These are phyloP conservation scores for Carcinoscorpius rotundicauda DNA, from an alignment of 1,140 invertebrate genomes.

Conservation along the genomic window DNA sequence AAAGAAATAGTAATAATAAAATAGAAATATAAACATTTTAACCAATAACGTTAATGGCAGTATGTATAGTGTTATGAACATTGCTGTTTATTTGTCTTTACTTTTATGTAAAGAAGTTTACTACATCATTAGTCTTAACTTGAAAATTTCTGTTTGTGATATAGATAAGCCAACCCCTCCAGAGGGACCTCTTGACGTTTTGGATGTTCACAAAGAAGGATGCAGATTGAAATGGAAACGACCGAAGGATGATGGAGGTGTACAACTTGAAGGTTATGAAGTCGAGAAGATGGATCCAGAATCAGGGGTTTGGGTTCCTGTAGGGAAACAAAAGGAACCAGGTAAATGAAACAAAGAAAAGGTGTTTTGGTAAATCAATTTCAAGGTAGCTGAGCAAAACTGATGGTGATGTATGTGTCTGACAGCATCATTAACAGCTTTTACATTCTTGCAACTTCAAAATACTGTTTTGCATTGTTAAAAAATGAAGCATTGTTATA, in stretches of 20 bases:
- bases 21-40: no score
- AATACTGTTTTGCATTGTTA: no score
- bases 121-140: neutral
- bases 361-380: slow-evolving; percentile 45
- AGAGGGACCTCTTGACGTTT: slow-evolving; percentile 77
- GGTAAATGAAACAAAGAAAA: slow-evolving; percentile 48
- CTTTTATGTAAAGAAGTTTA: no score
- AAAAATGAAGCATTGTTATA: no score
- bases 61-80: no score
- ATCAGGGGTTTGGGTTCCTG: slow-evolving; percentile 71
- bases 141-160: slow-evolving; percentile 37
- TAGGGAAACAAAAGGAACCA: slow-evolving; percentile 28
- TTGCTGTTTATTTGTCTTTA: no score
- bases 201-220: slow-evolving; percentile 82
- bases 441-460: neutral
- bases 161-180: slow-evolving; percentile 69
- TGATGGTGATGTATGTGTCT: neutral
- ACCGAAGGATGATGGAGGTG: slow-evolving; percentile 78
- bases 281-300: slow-evolving; percentile 90
- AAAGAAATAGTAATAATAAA: no score
- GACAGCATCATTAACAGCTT: neutral
- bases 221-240: slow-evolving; percentile 93
- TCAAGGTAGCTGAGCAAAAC: slow-evolving; percentile 55
- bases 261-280: slow-evolving; percentile 78
- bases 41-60: no score